phyloP scores from a whole-genome alignment of 1,140 invertebrate genomes.

The Drosophila parabipectinata region DNA sequence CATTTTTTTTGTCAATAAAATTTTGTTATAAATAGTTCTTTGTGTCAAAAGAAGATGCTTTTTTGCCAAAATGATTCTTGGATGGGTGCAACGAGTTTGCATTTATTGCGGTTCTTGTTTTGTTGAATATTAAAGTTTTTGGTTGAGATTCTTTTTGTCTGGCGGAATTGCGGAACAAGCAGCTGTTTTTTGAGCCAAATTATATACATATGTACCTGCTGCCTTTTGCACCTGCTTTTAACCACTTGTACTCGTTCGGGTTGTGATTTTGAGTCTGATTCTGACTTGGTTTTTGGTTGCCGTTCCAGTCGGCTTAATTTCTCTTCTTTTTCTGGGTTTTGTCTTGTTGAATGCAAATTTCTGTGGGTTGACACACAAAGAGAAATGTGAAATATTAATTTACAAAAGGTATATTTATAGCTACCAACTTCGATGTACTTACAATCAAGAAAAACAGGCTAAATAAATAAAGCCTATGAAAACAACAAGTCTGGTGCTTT shows the following conservation, averaged over 20 bases:
- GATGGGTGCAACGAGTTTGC: constrained; percentile 56
- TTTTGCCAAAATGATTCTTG: constrained; percentile 21
- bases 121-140: not conserved
- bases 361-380: not conserved
- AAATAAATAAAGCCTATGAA: constrained; percentile 10
- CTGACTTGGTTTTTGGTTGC: constrained; percentile 16
- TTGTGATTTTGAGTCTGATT: not conserved
- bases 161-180: constrained; percentile 16
- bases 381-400: not conserved
- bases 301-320: constrained; percentile 25
- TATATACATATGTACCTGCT: not conserved
- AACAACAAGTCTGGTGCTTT: not conserved
- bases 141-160: not conserved
- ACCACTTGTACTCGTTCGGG: not conserved
- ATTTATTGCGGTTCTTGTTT: constrained; percentile 18
- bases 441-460: not conserved
- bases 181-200: not conserved
- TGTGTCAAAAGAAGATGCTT: not conserved
- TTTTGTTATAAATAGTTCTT: not conserved
- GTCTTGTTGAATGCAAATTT: constrained; percentile 53
- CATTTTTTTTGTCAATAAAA: not conserved
- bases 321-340: constrained; percentile 18
- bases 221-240: constrained; percentile 1
- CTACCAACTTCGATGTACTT: not conserved
- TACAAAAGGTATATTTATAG: constrained; percentile 31